Base-by-base conservation (phyloP, 2,888 invertebrate genomes). In the Eupeodes luniger region DNA sequence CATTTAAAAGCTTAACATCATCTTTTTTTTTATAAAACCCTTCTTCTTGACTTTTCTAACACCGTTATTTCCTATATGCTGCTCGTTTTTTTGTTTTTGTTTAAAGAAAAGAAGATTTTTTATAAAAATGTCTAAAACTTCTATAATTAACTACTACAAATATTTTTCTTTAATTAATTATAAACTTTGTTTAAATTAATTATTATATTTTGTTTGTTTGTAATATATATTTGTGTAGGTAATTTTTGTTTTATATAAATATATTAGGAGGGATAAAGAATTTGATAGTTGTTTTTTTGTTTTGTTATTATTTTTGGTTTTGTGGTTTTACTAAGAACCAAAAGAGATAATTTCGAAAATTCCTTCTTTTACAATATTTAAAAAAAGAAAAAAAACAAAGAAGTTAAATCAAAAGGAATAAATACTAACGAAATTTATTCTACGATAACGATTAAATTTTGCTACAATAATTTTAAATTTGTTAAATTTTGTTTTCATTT, bases 251-350 rank as follows among this genome's bases (percentile, higher is more conserved):
- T 78, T 74, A 1, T 55, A 6, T 55, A 19, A 66, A 66, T 59
- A 66, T 66, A 49, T 82, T 82, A 85, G 78, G 74, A 85, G 82
- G 85, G 82, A 78, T 69, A 78, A 82, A 69, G 77, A 85, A 85
- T 57, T 78, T 74, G 77, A 85, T 81, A 78, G 74, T 61, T 76
- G 27, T 36, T 84, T 47, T 44, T 12, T 27, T 16, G 59, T 59
- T 51, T 72, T 51, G 6, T 34, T 44, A 55, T 62, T 55, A 51
- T 16, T 55, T 16, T 47, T 47, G 19, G 47, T 66, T 59, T 59
- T 47, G 57, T 53, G n/a, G n/a, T 78, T 78, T 44, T 14, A 34
- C 47, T 16, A 64, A 77, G 47, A 67, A 67, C 72, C 47, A 67
- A 72, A 47, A 51, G 62, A 75, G 51, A 57, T 40, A 78, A 81